Base-by-base conservation (phyloP, 1,140 invertebrate genomes). In the Dendroctonus valens region DNA sequence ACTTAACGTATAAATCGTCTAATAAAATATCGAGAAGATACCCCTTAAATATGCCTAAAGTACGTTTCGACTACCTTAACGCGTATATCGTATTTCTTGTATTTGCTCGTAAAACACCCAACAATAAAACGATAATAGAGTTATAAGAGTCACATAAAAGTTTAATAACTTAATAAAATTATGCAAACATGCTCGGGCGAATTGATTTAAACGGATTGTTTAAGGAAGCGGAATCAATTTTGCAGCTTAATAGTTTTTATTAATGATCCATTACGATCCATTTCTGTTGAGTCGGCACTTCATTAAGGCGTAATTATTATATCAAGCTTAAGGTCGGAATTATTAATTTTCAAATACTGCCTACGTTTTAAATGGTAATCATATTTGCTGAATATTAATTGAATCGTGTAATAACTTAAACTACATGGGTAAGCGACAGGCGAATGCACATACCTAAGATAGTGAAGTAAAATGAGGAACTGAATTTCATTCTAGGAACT, bases 111-210 rank as follows among this genome's bases (percentile, higher is more conserved):
- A 63, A 63, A 63, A 44, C 50, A 44, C 50, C 12, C 41, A 63
- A 53, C 41, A 63, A 58, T 65, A 65, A 59, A 66, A 66, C 50
- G 46, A 41, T 66, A 57, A 66, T 66, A 59, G 55, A 60, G 62
- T 57, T 65, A 57, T 65, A 65, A 65, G 53, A 65, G 62, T 40
- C 52, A 41, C 49, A 65, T 65, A 65, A 66, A 60, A 59, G 48
- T 59, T 66, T 66, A 52, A 66, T 44, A 59, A 66, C 52, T 38
- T 59, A 59, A 66, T 66, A 59, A 66, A 66, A 54, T 66, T 66
- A 66, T 66, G 41, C 55, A 59, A 59, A 59, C 40, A 46, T 40
- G 48, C 46, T 59, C 37, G 6, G 26, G 15, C 8, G 41, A 59
- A 65, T 65, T 65, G 46, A 65, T 52, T 49, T 59, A 65, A 66